These are phyloP conservation scores for Meiosimyza platycephala DNA, from an alignment of 2,888 invertebrate genomes.

Conservation along the genomic window DNA sequence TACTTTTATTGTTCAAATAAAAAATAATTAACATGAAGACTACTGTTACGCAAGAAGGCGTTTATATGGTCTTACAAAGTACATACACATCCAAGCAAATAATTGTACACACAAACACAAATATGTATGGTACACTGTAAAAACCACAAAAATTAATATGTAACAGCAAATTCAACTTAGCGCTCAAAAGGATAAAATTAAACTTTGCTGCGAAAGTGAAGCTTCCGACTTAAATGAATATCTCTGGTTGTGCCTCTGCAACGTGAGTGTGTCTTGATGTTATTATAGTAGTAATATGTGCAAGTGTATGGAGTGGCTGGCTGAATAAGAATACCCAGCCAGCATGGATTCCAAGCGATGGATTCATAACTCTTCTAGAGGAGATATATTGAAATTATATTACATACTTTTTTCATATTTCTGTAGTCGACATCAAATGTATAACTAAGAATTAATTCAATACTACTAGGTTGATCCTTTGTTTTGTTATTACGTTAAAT, in stretches of 20 bases:
- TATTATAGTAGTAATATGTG: too few species aligned
- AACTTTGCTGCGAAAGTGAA: constrained; percentile 43
- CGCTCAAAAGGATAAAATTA: constrained; percentile 28
- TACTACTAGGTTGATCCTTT: too few species aligned
- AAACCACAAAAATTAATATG: constrained; percentile 41
- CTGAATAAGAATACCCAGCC: too few species aligned
- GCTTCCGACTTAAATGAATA: constrained; percentile 48
- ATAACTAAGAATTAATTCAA: too few species aligned
- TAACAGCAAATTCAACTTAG: constrained; percentile 16
- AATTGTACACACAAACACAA: neutral
- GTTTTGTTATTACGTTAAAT: too few species aligned
- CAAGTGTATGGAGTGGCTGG: too few species aligned
- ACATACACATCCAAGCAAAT: neutral
- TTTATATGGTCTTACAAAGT: constrained; percentile 7
- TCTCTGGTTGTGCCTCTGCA: constrained; percentile 39
- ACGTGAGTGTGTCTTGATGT: neutral
- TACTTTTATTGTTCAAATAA: constrained; percentile 2
- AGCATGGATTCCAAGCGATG: too few species aligned
- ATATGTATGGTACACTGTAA: constrained; percentile 41
- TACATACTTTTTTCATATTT: too few species aligned
- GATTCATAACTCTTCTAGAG: too few species aligned
- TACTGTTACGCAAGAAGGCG: neutral
- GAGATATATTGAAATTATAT: too few species aligned
- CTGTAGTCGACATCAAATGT: too few species aligned
- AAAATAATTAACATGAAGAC: neutral